Conservation (phyloP, 2,797 vertebrate genomes). For the Varecia variegata region DNA sequence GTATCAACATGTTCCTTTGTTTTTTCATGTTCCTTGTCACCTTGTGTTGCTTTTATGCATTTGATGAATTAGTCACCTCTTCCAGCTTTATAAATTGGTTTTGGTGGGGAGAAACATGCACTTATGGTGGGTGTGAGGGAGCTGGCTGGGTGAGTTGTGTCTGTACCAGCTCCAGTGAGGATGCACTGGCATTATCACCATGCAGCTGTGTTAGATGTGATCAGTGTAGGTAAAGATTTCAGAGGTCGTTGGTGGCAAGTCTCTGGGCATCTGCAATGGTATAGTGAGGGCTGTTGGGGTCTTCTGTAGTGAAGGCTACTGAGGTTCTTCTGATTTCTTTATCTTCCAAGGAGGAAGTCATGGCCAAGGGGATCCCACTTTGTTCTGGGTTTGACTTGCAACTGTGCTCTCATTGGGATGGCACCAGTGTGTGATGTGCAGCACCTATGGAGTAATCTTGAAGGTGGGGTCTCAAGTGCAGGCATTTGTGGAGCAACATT, state of each 20-base stretch:
- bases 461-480: not conserved
- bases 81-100: not conserved
- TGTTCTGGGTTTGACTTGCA: not conserved
- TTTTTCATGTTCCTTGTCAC: not conserved
- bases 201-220: not conserved
- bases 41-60: not conserved
- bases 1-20: not conserved
- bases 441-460: not conserved
- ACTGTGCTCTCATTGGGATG: not conserved
- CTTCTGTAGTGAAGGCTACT: not conserved
- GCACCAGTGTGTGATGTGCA: not conserved
- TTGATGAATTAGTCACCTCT: not conserved
- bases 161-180: not conserved
- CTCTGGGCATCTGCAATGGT: not conserved
- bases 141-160: no score
- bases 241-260: not conserved
- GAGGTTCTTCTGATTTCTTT: not conserved
- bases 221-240: not conserved
- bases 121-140: not conserved
- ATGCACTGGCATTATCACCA: no score
- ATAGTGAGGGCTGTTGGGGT: not conserved
- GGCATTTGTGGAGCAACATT: not conserved
- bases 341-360: not conserved
- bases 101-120: not conserved
- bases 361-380: not conserved